Evolutionary conservation across 2,888 invertebrate species (phyloP).

Genomic region (Machimus atricapillus): DNA sequence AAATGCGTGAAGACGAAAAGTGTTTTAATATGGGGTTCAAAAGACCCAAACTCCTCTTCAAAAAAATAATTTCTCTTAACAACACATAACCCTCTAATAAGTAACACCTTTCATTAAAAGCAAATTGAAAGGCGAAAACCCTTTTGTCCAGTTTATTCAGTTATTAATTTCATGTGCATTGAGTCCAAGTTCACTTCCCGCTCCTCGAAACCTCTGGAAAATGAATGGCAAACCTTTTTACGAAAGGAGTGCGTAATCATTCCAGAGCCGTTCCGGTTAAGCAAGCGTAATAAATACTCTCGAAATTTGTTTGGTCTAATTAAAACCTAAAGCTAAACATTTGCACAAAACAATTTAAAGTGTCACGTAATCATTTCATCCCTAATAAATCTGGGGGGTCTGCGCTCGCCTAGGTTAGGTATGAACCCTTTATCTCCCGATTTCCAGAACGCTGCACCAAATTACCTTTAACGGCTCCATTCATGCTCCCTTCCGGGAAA

Average conservation of each 20-base stretch:
- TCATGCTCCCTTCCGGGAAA: slow-evolving; percentile 47
- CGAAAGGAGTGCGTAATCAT: not conserved
- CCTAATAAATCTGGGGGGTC: slow-evolving; percentile 43
- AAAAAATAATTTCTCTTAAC: too few species aligned
- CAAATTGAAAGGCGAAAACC: not conserved
- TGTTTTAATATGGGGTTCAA: too few species aligned
- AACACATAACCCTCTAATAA: not conserved
- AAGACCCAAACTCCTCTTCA: too few species aligned
- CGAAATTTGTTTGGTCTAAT: slow-evolving; percentile 34
- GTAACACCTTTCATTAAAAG: not conserved
- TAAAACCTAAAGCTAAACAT: slow-evolving; percentile 40
- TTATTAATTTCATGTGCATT: not conserved
- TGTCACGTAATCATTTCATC: slow-evolving; percentile 47
- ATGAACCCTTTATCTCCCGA: slow-evolving; percentile 52
- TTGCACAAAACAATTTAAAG: slow-evolving; percentile 46
- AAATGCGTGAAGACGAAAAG: too few species aligned
- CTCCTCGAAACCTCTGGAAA: not conserved
- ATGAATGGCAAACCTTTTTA: not conserved
- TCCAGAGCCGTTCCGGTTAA: not conserved
- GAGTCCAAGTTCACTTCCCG: not conserved
- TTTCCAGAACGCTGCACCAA: slow-evolving; percentile 53
- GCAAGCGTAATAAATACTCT: slow-evolving; percentile 33
- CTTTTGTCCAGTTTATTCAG: not conserved
- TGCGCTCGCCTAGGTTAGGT: slow-evolving; percentile 29
- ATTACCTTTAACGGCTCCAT: slow-evolving; percentile 51